Evolutionary conservation across 1,140 invertebrate species (phyloP), one percentile per base, ranked within the genome.

Genomic region (Chironomus tepperi): DNA sequence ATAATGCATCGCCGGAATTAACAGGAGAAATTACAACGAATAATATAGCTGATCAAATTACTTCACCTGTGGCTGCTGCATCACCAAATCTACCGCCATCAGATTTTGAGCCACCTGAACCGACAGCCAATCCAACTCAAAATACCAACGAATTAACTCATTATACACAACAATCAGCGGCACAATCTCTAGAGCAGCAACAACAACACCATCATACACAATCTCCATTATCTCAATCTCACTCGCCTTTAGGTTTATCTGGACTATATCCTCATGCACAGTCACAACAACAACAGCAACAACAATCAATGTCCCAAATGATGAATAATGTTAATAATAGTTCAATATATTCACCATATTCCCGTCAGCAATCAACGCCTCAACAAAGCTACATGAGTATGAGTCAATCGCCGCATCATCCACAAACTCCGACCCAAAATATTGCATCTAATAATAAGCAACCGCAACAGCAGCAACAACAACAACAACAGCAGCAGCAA

Each of bases 11-110:
- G 7, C 80, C 80, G 3, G 90, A 93, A 79, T 81, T 92, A 43
- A 90, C 89, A 47, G 89, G 88, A 57, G 91, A 92, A 79, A 92
- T 92, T 75, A 91, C 89, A 77, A 90, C 90, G 89, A 10, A 91
- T 92, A 76, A 90, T 89, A 64, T 34, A 34, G 91, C 90, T 12
- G 88, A 89, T 76, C 87, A 88, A 75, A 85, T 88, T 74, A 77
- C 87, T 18, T 85, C 84, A 15, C 86, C 87, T 43, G 86, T 89
- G 47, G 86, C 87, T 19, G 83, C 88, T 42, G 87, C 86, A 64
- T 90, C 89, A 7, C 89, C 89, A 43, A 88, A 86, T 77, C 84
- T 91, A 77, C 88, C 88, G 43, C 89, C 90, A 75, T 88, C 90
- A 6, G 91, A 92, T 81, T 93, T 92, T 79, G 91, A 93, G 78